A percentile compares a stretch with the other conserved stretches of the same genome.
Conservation (phyloP, 2,888 invertebrate species). For the Philhelius pedissequus region DNA sequence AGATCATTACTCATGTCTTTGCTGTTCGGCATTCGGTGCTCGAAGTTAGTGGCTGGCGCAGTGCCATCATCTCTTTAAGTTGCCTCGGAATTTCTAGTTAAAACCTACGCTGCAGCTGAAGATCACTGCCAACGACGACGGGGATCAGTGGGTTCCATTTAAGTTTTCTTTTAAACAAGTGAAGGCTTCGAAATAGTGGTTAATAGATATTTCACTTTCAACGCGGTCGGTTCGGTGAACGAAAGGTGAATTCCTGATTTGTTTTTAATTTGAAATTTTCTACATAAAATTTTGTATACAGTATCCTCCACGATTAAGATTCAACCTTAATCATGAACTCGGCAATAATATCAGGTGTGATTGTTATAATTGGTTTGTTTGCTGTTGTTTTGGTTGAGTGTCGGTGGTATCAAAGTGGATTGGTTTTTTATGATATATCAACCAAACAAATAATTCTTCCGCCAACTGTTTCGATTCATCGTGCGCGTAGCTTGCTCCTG, state of each 20-base stretch:
- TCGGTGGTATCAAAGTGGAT: constrained; percentile 75
- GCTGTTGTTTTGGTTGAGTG: constrained; percentile 58
- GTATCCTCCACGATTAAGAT: not conserved
- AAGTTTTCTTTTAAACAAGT: constrained; percentile 77
- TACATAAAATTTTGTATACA: not conserved
- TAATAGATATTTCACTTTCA: constrained; percentile 76
- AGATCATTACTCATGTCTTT: constrained; percentile 39
- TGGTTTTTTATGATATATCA: constrained; percentile 75
- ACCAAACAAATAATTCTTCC: constrained; percentile 73
- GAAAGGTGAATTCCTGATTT: constrained; percentile 33
- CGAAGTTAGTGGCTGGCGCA: not conserved
- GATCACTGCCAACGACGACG: constrained; percentile 25
- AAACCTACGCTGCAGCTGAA: constrained; percentile 22
- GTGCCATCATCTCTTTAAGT: constrained; percentile 37
- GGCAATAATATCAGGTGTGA: constrained; percentile 36
- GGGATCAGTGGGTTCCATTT: constrained; percentile 71
- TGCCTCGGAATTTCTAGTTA: constrained; percentile 38
- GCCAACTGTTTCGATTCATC: constrained; percentile 75
- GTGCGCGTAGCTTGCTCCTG: constrained; percentile 73
- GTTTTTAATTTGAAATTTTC: not conserved
- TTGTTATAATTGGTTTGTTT: constrained; percentile 38
- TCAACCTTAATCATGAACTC: constrained; percentile 24
- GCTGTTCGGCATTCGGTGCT: not conserved
- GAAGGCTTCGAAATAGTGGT: constrained; percentile 73
- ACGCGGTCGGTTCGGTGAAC: constrained; percentile 72